Base-by-base conservation (phyloP, 2,797 vertebrate species). In the Prionace glauca region DNA sequence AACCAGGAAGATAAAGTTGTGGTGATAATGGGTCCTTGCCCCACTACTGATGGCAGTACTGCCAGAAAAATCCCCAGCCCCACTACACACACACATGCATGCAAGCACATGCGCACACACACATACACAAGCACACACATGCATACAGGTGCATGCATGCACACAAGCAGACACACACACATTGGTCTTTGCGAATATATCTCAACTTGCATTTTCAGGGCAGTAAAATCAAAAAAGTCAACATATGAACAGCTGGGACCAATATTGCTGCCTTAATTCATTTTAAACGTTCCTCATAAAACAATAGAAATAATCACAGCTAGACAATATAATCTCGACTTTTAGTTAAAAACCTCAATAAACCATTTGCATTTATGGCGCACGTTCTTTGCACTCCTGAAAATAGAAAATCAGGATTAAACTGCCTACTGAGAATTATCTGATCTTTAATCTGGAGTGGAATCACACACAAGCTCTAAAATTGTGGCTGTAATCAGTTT, bases 361-460 rank as follows among this genome's bases (percentile, higher is more conserved):
- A 91, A 12, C 88, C 45, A 56, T 77, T 95, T 95, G 93, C 71
- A 74, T 94, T 72, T 94, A 67, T 71, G 26, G 24, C 9, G 45
- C 41, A 0, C 41, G 71, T 56, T 95, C 71, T 60, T 74, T 72
- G 41, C 93, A 50, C 16, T 60, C 93, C 93, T 60, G 71, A 77
- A 65, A 95, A 95, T 74, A 95, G 45, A 32, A 77, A 60, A 77
- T n/a, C 71, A 56, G 93, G 93, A 95, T 95, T 95, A 95, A 72
- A 56, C 93, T 32, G 45, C 24, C 71, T 94, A 69, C 65, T 18
- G 69, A 95, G 93, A 95, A 95, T 95, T 56, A 60, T 95, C 93
- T 74, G 69, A 95, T 74, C 71, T 95, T 74, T 95, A 77, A 95
- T 95, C 93, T 95, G 93, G 93, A 94, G 71, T 74, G 71, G 93